Base-by-base conservation (phyloP, 2,797 vertebrate species). In the Falco concolor region DNA sequence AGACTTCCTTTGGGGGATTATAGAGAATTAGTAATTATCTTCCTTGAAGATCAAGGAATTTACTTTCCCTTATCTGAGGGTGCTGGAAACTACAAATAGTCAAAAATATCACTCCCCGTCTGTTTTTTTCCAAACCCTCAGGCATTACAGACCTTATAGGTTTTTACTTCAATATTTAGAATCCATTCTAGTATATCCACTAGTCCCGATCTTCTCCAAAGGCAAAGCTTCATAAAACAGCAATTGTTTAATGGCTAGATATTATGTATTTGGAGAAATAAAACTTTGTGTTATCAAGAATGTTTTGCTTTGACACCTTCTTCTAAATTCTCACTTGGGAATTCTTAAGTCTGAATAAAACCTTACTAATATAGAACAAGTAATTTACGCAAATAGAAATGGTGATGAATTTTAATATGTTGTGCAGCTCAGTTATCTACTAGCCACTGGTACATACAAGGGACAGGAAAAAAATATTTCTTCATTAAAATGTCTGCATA, bases 21-120 rank as follows among this genome's bases (percentile, higher is more conserved):
- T 27, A 76, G 61, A 93, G 52, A 97, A 95, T 80, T 86, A 94
- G 42, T 61, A 90, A 94, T 93, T 97, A 95, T 94, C 95, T 94
- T 94, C 47, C 67, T 95, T 89, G 47, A 83, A 74, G 88, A 87
- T 93, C 77, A 89, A 95, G 57, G 70, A 94, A 84, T 80, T 89
- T 74, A 40, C 52, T 75, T 95, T 67, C 85, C 47, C 80, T 74
- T 54, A 59, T 72, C 75, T 19, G 3, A 83, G 34, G 69, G 22
- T 63, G 49, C 30, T 90, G 61, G 59, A 88, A 90, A 77, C 64
- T 12, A 64, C 4, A 3, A 54, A 68, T 52, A 52, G 30, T 38
- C 84, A 42, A 87, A 72, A 95, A 95, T 74, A 94, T 21, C 40
- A 18, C 44, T 85, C 67, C 72, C 67, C 70, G 17, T 36, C 19